These are phyloP conservation scores for Morpho helenor DNA, from an alignment of 2,888 invertebrate genomes.

Conservation along the genomic window DNA sequence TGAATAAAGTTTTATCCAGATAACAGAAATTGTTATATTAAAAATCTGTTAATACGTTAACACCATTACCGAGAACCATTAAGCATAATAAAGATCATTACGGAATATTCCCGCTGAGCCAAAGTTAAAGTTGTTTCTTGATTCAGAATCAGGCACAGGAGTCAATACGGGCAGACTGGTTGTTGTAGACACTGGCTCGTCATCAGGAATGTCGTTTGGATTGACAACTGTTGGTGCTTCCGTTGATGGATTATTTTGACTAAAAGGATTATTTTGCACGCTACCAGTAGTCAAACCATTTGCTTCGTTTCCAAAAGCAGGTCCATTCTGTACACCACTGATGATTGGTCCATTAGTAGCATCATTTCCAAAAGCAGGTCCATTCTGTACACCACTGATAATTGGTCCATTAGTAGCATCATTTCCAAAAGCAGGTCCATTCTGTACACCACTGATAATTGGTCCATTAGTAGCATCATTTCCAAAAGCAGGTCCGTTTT, in stretches of 20 bases:
- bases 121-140: slow-evolving; percentile 39
- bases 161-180: slow-evolving; percentile 32
- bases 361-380: slow-evolving; percentile 4
- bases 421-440: not conserved
- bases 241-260: not conserved
- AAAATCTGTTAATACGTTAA: not conserved
- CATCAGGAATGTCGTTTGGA: not conserved
- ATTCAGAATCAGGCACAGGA: slow-evolving; percentile 36
- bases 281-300: slow-evolving; percentile 3
- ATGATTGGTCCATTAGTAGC: no score
- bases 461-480: not conserved
- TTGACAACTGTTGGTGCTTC: slow-evolving; percentile 1
- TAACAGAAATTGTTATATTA: slow-evolving; percentile 1
- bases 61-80: not conserved
- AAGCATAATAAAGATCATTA: slow-evolving; percentile 31
- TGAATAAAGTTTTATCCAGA: no score
- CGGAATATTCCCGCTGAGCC: slow-evolving; percentile 37
- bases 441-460: not conserved
- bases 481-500: slow-evolving; percentile 4
- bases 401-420: not conserved
- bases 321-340: not conserved
- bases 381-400: slow-evolving; percentile 4
- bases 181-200: not conserved
- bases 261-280: slow-evolving; percentile 1
- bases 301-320: not conserved